Percentiles rank a stretch among this genome's conserved stretches.
These are phyloP conservation scores for Colius striatus DNA, from an alignment of 2,113 vertebrate genomes.

Conservation along the genomic window DNA sequence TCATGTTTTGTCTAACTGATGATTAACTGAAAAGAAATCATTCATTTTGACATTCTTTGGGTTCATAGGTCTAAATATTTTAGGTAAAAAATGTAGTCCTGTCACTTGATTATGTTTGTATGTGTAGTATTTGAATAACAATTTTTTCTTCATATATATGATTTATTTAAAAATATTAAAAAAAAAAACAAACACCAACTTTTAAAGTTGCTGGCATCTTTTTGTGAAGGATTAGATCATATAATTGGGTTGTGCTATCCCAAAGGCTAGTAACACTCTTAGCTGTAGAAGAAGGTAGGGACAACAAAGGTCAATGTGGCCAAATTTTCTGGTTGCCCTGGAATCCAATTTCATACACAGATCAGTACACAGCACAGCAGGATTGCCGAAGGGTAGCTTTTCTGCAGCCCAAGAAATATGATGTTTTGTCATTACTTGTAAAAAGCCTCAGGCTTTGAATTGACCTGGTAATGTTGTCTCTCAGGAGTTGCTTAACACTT, in stretches of 20 bases:
- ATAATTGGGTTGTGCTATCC: background rate
- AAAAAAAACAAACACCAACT: background rate
- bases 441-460: conserved; percentile 11
- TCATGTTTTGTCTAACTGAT: background rate
- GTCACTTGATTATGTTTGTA: background rate
- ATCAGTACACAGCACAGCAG: background rate
- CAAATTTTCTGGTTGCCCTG: background rate
- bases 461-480: background rate
- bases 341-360: conserved; percentile 3
- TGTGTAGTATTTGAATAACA: background rate
- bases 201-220: background rate
- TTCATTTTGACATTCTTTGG: background rate
- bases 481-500: background rate
- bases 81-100: background rate
- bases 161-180: background rate
- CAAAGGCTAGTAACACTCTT: background rate
- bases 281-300: background rate
- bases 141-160: background rate
- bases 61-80: background rate
- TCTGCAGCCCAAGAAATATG: background rate
- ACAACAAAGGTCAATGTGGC: background rate
- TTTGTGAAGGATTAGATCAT: background rate
- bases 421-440: conserved; percentile 4
- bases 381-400: background rate
- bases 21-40: background rate